Percentiles rank a stretch among this genome's conserved stretches.
Conservation (phyloP, 1,140 invertebrate genomes). For the Drosophila baimaii region DNA sequence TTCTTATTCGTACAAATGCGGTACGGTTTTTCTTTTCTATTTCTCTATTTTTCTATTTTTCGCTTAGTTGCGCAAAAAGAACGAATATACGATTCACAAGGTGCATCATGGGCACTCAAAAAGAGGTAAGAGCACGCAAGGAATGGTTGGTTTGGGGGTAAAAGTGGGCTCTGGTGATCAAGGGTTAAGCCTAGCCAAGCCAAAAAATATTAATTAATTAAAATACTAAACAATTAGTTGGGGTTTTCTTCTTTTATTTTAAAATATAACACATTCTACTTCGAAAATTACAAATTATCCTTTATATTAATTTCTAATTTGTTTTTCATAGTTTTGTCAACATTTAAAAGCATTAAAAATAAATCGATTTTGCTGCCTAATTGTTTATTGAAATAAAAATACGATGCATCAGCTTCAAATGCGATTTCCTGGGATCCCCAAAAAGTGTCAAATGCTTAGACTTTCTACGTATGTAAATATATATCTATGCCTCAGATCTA, state of each 20-base stretch:
- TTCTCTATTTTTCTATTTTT: conserved; percentile 52
- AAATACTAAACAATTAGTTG: background rate
- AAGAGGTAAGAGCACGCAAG: background rate
- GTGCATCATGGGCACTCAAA: too few relatives aligned
- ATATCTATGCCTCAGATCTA: conserved; percentile 2
- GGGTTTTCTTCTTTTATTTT: background rate
- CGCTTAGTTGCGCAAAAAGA: conserved; percentile 64
- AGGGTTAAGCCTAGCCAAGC: background rate
- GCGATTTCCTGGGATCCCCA: background rate
- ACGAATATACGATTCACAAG: conserved; percentile 32
- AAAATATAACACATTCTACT: too few relatives aligned
- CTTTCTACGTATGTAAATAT: conserved; percentile 8
- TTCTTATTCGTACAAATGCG: conserved; percentile 66
- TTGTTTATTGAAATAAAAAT: background rate
- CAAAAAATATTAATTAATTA: too few relatives aligned
- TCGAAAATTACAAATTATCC: too few relatives aligned
- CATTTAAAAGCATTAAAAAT: background rate
- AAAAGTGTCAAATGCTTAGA: conserved; percentile 20
- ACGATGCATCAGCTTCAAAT: background rate
- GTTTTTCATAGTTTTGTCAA: too few relatives aligned
- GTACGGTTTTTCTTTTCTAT: conserved; percentile 46
- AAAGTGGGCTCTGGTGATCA: background rate
- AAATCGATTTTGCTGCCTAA: background rate
- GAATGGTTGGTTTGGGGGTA: background rate
- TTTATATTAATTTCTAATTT: too few relatives aligned